phyloP scores from a whole-genome alignment of 2,888 invertebrate genomes.

The Acrobasis repandana region DNA sequence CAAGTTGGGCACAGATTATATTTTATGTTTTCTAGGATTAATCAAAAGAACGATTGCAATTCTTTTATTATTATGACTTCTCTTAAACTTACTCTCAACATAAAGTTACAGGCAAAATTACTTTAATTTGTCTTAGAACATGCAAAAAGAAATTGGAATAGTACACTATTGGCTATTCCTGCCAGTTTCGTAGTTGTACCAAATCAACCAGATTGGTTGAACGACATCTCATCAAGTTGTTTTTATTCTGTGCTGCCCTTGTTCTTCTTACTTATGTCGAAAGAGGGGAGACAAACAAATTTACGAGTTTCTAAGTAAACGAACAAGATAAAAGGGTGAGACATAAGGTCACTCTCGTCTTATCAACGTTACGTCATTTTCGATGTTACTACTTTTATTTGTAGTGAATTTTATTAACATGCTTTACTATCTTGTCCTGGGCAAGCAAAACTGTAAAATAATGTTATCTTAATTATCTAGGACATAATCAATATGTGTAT shows the following conservation, averaged over 20 bases:
- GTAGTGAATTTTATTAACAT: slow-evolving; percentile 21
- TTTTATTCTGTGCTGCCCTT: slow-evolving; percentile 36
- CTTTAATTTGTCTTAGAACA: slow-evolving; percentile 1
- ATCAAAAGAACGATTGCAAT: not conserved
- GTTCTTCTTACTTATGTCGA: slow-evolving; percentile 35
- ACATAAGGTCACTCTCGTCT: slow-evolving; percentile 26
- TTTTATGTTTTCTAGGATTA: too few relatives aligned
- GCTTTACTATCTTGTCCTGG: slow-evolving; percentile 44
- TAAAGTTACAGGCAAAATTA: not conserved
- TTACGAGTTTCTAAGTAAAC: slow-evolving; percentile 42
- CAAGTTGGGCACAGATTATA: too few relatives aligned
- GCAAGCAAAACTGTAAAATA: slow-evolving; percentile 48
- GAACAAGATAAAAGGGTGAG: slow-evolving; percentile 39
- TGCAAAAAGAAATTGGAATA: slow-evolving; percentile 17
- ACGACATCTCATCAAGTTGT: slow-evolving; percentile 41
- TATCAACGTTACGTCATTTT: slow-evolving; percentile 26
- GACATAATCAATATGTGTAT: slow-evolving; percentile 37
- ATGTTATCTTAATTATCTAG: slow-evolving; percentile 46
- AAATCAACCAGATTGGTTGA: slow-evolving; percentile 45
- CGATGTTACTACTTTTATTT: slow-evolving; percentile 27
- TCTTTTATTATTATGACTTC: not conserved
- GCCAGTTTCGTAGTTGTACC: slow-evolving; percentile 39
- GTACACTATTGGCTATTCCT: slow-evolving; percentile 35
- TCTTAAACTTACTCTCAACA: not conserved
- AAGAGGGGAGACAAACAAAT: slow-evolving; percentile 40